Base-by-base conservation (phyloP, 2,888 invertebrate genomes). In the Scaptomyza cyrtandrae region DNA sequence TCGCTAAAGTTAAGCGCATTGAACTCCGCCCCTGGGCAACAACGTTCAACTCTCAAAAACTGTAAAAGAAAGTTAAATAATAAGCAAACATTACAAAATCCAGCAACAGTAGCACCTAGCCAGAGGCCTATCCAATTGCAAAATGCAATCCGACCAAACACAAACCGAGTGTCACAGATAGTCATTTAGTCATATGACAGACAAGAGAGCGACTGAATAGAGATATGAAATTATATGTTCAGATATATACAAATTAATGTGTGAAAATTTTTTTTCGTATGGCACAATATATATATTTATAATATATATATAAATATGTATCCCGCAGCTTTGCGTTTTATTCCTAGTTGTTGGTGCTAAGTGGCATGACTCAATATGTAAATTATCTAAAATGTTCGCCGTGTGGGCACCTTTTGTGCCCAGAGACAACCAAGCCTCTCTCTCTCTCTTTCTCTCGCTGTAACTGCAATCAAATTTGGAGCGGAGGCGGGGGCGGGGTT, bases 31-130 rank as follows among this genome's bases (percentile, higher is more conserved):
- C 71, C 39, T 33, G n/a, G 44, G 37, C 45, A 56, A 7, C 24
- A n/a, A 50, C 55, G 54, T 33, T 50, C 35, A 48, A 45, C 53
- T 37, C 43, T 41, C 41, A 45, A 50, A 70, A 60, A 41, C 46
- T 50, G 52, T 49, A 50, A 80, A 86, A 80, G 84, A 82, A 87
- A 87, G 88, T 85, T 82, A 78, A 85, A 71, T 80, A 83, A 86
- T 70, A 75, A 69, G 67, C 73, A 57, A 78, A 62, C 64, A 81
- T 78, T 63, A 66, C 72, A 68, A 71, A 71, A 60, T 19, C 63
- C 65, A 45, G 62, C 64, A 11, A 14, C 19, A 50, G 24, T 24
- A 37, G 52, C 37, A 33, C 1, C 31, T 6, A 50, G 11, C 19
- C 65, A 45, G 65, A 69, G 49, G 73, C 77, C 67, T 64, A 67